Evolutionary conservation across 37 sponge, comb jelly and placozoan genomes (phyloP).

Genomic region (Agelas oroides): DNA sequence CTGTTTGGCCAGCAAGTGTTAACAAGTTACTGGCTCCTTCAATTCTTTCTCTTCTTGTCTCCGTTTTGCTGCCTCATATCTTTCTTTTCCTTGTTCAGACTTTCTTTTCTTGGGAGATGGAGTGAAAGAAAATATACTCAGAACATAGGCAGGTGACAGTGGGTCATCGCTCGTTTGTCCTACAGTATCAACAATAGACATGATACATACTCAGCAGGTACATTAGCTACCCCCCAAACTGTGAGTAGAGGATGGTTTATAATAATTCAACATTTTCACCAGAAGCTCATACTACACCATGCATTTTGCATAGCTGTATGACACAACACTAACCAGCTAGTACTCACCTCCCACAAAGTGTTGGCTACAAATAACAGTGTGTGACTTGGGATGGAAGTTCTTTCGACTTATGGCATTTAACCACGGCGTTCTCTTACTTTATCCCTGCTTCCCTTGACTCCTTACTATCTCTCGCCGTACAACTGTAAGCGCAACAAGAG

Average conservation of each 20-base stretch:
- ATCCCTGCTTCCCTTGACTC: constrained; percentile 40
- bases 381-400: constrained; percentile 16
- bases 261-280: not conserved
- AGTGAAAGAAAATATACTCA: constrained; percentile 27
- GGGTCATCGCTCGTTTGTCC: constrained; percentile 49
- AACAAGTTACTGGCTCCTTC: not conserved
- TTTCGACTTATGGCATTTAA: constrained; percentile 42
- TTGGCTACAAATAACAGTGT: constrained; percentile 38
- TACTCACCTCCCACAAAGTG: constrained; percentile 51
- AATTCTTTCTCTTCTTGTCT: not conserved
- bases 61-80: constrained; percentile 4
- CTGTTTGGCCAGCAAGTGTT: not conserved
- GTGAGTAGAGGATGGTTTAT: not conserved
- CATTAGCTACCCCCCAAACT: not conserved
- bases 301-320: too few species aligned
- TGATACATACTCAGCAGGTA: not conserved
- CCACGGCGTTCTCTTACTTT: constrained; percentile 33
- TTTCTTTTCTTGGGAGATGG: not conserved
- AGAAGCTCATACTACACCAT: too few species aligned
- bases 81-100: not conserved
- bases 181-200: not conserved
- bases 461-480: constrained; percentile 47
- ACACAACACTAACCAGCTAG: not conserved
- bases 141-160: constrained; percentile 49
- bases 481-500: constrained; percentile 42